These are phyloP conservation scores for Lerista edwardsae DNA, from an alignment of 2,797 vertebrate species.

Conservation along the genomic window DNA sequence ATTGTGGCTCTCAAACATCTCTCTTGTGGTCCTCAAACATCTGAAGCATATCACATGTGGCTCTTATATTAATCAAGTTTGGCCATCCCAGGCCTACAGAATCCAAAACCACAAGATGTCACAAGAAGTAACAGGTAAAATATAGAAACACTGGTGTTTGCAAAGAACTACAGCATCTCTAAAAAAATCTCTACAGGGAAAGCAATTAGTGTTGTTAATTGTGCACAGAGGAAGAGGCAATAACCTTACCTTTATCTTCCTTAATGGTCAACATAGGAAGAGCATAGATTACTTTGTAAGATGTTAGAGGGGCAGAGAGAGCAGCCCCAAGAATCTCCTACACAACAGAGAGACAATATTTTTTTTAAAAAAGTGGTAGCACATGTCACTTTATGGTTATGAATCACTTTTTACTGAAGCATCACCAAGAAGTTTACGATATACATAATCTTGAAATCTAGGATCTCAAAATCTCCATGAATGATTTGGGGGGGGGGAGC, in stretches of 20 bases:
- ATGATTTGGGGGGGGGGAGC: too few species aligned
- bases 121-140: not conserved
- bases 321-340: conserved; percentile 93
- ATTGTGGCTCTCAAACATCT: too few species aligned
- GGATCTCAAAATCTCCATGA: not conserved
- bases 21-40: too few species aligned
- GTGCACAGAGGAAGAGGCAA: not conserved
- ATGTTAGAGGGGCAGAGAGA: conserved; percentile 87
- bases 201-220: not conserved
- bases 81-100: too few species aligned
- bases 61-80: too few species aligned
- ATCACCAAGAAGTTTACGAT: not conserved
- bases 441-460: not conserved
- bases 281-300: conserved; percentile 89
- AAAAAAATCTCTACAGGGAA: not conserved
- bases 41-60: too few species aligned
- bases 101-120: not conserved
- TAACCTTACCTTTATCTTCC: conserved; percentile 92
- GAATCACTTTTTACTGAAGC: not conserved
- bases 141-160: not conserved
- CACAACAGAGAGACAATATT: conserved; percentile 31
- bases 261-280: conserved; percentile 99
- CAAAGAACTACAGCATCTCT: not conserved
- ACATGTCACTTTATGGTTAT: not conserved
- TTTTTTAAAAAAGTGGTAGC: not conserved